Conservation (phyloP, 2,888 invertebrate species). For the Parnassius orleans region DNA sequence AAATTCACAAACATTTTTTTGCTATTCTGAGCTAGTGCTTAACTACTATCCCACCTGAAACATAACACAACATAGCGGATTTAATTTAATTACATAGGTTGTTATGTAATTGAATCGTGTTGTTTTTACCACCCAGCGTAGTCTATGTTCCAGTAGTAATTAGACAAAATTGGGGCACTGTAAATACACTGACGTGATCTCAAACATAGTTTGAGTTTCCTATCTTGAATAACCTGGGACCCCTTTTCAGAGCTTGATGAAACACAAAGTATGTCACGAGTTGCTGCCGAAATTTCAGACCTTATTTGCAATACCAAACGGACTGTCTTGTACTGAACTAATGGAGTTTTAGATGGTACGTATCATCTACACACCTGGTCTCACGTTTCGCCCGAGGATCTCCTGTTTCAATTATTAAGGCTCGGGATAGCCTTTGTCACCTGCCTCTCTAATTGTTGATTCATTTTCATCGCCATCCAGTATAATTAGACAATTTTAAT, state of each 20-base stretch:
- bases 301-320: conserved; percentile 62
- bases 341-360: conserved; percentile 52
- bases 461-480: conserved; percentile 7
- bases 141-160: conserved; percentile 29
- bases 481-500: background rate
- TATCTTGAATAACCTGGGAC: conserved; percentile 53
- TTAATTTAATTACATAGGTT: too few relatives aligned
- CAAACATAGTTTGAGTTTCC: conserved; percentile 54
- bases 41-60: too few relatives aligned
- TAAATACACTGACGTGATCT: conserved; percentile 52
- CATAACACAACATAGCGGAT: too few relatives aligned
- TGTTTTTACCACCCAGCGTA: too few relatives aligned
- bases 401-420: conserved; percentile 9
- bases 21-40: too few relatives aligned
- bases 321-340: conserved; percentile 54
- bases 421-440: conserved; percentile 4
- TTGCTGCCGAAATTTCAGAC: conserved; percentile 63
- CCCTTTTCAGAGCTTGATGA: conserved; percentile 68
- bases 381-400: background rate
- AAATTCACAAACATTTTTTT: too few relatives aligned
- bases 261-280: conserved; percentile 75
- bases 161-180: conserved; percentile 62
- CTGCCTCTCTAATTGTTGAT: conserved; percentile 9
- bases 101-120: too few relatives aligned
- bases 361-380: conserved; percentile 29